A percentile compares a stretch with the other conserved stretches of the same genome.
phyloP scores from a whole-genome alignment of 2,113 vertebrate genomes.

The Corapipo altera region DNA sequence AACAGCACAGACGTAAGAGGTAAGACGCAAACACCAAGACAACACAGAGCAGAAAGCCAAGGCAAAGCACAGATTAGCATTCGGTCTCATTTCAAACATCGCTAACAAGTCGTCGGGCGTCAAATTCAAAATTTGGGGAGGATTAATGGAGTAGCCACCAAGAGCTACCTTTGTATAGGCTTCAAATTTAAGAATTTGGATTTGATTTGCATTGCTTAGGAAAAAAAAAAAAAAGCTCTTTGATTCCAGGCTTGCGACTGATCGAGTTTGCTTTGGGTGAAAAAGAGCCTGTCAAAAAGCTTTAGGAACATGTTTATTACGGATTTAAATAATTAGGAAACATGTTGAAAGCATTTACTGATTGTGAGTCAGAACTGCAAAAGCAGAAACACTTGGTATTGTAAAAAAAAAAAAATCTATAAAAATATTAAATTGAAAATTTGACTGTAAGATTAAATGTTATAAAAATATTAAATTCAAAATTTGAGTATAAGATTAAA shows the following conservation, averaged over 20 bases:
- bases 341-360: slow-evolving; percentile 53
- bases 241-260: slow-evolving; percentile 11
- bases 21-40: slow-evolving; percentile 83
- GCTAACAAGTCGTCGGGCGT: slow-evolving; percentile 37
- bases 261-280: not conserved
- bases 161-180: not conserved
- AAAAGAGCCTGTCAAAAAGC: slow-evolving; percentile 42
- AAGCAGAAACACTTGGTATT: slow-evolving; percentile 46
- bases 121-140: slow-evolving; percentile 44
- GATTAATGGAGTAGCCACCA: slow-evolving; percentile 18
- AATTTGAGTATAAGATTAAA: slow-evolving; percentile 56
- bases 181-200: slow-evolving; percentile 66
- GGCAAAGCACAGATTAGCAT: slow-evolving; percentile 95
- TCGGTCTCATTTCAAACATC: slow-evolving; percentile 79
- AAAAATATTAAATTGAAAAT: not conserved
- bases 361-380: slow-evolving; percentile 27
- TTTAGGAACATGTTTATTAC: slow-evolving; percentile 26
- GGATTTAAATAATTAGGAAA: slow-evolving; percentile 26
- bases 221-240: slow-evolving; percentile 33
- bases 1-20: slow-evolving; percentile 82
- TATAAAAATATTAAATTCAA: slow-evolving; percentile 15
- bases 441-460: not conserved
- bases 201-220: slow-evolving; percentile 60
- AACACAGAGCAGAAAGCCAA: slow-evolving; percentile 97
- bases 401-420: not conserved